Evolutionary conservation across 2,797 vertebrate genomes (phyloP), one percentile per base, ranked within the genome.

Genomic region (Adelosebastes latens): DNA sequence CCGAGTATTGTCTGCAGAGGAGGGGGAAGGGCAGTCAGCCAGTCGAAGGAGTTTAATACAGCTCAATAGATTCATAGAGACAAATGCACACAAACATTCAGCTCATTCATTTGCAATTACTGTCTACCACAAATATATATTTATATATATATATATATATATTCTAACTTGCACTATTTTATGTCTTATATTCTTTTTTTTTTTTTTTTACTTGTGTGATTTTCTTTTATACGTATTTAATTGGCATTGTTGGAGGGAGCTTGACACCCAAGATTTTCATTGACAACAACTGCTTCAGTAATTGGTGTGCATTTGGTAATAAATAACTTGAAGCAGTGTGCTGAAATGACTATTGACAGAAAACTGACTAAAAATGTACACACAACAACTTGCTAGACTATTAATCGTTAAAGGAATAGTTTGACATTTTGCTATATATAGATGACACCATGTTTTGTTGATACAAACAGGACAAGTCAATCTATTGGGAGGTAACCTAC

Each of bases 21-120:
- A 10, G 81, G 83, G 83, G 75, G 84, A n/a, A 6, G 79, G 85
- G 72, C 6, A 1, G 65, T 3, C 32, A 1, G 58, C 24, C 46
- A 3, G 73, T 2, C 5, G 49, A 49, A 34, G 62, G 56, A 31
- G 65, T 62, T 70, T 46, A 81, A 79, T n/a, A 14, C 73, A 14
- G 34, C 46, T 34, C 75, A 78, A 77, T n/a, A 68, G 52, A 64
- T 1, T 46, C 42, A 18, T 7, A 12, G 2, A 77, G 73, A 82
- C 25, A 16, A 62, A 36, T 5, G 34, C 36, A 39, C 61, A 81
- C 29, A 70, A 49, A 66, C 24, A 73, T 34, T 29, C 8, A 8
- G 53, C 42, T 46, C 42, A 46, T 46, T 46, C 42, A 46, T 46
- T 42, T 46, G 16, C 42, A 46, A 46, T 46, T 46, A 46, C 42